Evolutionary conservation across 2,797 vertebrate species (phyloP), one percentile per base, ranked within the genome.

Genomic region (Leptodactylus fallax): DNA sequence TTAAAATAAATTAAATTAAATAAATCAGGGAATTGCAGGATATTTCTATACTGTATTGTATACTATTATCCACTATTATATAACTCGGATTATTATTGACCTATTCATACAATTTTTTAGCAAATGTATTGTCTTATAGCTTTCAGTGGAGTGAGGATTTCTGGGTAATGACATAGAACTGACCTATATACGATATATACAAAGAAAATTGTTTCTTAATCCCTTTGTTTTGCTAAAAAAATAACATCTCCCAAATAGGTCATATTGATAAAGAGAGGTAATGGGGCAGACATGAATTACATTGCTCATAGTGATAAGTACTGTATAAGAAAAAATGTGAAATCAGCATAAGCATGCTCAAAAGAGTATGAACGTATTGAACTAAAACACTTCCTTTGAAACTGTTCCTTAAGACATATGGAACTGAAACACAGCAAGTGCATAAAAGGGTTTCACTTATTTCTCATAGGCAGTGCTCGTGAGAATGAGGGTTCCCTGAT

Each of bases 241-340:
- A 81, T 65, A 81, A 67, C 60, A 82, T 49, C 23, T 82, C 80
- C 61, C 7, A 82, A 67, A 82, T 82, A 82, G 80, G 63, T 67
- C 7, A 82, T 51, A 82, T 23, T 67, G 9, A 81, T 81, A 36
- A 23, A 65, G 7, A 45, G 7, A 45, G 13, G 13, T 74, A 49
- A 23, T n/a, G 47, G 45, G 47, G 72, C 36, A 36, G 36, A 36
- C 36, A 1, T 36, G 36, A 36, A 36, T 36, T 36, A 36, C 9
- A 10, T 16, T 77, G 14, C 14, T 78, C 14, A 78, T 56, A 56
- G 67, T 78, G 13, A n/a, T 4, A 23, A 25, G 13, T 78, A 36
- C n/a, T n/a, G n/a, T n/a, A n/a, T n/a, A n/a, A n/a, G n/a, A n/a
- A n/a, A n/a, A 36, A 36, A 36, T 36, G 36, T 36, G 36, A 56